phyloP scores from a whole-genome alignment of 2,888 invertebrate species.

The Sarcophaga variegata region DNA sequence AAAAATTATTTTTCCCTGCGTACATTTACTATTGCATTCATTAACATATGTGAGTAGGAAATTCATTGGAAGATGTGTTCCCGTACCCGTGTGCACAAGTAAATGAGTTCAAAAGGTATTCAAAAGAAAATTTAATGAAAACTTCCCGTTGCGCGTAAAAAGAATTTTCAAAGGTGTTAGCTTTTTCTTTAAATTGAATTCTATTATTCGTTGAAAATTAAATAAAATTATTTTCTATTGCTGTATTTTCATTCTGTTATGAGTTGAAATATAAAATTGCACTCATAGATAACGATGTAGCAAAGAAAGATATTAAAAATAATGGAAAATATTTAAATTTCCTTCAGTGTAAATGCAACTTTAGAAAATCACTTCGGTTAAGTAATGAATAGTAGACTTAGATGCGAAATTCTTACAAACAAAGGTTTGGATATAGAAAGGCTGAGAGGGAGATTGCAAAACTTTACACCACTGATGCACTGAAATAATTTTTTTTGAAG shows the following conservation, averaged over 20 bases:
- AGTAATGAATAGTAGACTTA: too few relatives aligned
- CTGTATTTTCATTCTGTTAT: background rate
- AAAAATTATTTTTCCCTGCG: too few relatives aligned
- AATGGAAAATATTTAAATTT: background rate
- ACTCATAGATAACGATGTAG: too few relatives aligned
- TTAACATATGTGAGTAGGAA: constrained; percentile 43
- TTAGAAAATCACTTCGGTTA: too few relatives aligned
- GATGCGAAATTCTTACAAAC: too few relatives aligned
- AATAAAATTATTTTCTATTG: constrained; percentile 37
- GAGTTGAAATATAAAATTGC: background rate
- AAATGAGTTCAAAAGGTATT: constrained; percentile 35
- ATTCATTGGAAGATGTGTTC: constrained; percentile 23
- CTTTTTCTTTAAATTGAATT: constrained; percentile 60
- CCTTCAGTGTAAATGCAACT: too few relatives aligned
- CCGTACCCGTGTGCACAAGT: constrained; percentile 3
- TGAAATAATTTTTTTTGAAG: too few relatives aligned
- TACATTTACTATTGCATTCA: constrained; percentile 25
- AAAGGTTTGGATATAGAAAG: too few relatives aligned
- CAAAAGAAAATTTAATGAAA: constrained; percentile 58
- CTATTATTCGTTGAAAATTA: constrained; percentile 38
- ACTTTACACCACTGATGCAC: too few relatives aligned
- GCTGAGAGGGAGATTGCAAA: too few relatives aligned
- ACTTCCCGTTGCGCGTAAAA: constrained; percentile 54
- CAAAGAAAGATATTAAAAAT: too few relatives aligned
- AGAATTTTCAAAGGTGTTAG: constrained; percentile 44